Conservation (phyloP, 2,113 vertebrate species). For the Hypanus sabinus region DNA sequence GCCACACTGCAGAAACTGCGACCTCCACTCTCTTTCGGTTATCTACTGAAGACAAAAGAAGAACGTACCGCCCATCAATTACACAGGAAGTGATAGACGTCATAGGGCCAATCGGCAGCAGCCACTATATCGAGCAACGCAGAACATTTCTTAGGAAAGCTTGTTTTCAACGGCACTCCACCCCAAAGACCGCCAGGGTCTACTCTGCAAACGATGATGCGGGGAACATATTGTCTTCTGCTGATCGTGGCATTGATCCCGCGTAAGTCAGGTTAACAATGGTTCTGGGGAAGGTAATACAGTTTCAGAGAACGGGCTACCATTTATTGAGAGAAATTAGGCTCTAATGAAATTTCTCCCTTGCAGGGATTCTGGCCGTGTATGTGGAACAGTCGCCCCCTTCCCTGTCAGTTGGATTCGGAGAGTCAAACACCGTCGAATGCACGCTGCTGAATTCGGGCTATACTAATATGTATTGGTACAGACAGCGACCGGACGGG, state of each 20-base stretch:
- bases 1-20: too few relatives aligned
- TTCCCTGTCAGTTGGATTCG: background rate
- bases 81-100: too few relatives aligned
- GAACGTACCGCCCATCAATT: too few relatives aligned
- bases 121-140: too few relatives aligned
- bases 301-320: rapidly evolving
- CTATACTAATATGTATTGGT: background rate
- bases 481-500: background rate
- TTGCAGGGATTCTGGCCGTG: background rate
- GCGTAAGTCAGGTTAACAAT: background rate
- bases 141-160: too few relatives aligned
- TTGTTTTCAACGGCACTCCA: too few relatives aligned
- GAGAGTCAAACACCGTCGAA: background rate
- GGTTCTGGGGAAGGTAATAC: too few relatives aligned
- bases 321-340: background rate
- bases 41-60: too few relatives aligned
- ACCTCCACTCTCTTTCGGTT: too few relatives aligned
- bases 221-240: background rate
- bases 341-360: background rate
- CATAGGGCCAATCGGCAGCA: too few relatives aligned
- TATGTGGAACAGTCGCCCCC: background rate
- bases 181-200: too few relatives aligned
- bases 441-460: background rate
- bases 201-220: background rate
- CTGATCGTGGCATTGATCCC: background rate